Conservation (phyloP, 2,113 vertebrate species). For the Cynoglossus semilaevis region DNA sequence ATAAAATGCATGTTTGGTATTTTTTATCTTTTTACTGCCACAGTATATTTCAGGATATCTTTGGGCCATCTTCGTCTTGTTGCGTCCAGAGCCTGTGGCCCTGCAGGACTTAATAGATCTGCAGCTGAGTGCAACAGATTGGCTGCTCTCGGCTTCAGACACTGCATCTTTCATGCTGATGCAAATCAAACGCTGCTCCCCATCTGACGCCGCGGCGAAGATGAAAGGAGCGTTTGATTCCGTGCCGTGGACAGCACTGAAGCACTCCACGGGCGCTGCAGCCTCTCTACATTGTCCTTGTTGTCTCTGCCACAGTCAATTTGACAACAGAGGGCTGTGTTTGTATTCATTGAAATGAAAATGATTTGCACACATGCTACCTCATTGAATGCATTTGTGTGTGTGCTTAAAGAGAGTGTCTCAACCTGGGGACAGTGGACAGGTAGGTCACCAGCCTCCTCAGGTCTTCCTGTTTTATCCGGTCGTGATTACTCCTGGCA, state of each 20-base stretch:
- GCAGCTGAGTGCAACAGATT: slow-evolving; percentile 19
- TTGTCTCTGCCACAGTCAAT: neutral
- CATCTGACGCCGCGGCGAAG: slow-evolving; percentile 29
- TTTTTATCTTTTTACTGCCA: too few species aligned
- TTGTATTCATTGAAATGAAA: neutral
- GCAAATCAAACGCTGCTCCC: slow-evolving; percentile 45
- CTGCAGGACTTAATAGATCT: slow-evolving; percentile 15
- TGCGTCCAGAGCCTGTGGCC: slow-evolving; percentile 1
- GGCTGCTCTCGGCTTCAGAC: slow-evolving; percentile 37
- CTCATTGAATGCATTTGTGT: neutral
- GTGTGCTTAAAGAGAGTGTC: neutral
- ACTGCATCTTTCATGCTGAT: slow-evolving; percentile 55
- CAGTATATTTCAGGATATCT: too few species aligned
- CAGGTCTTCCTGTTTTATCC: slow-evolving; percentile 98
- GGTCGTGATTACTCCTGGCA: slow-evolving; percentile 96
- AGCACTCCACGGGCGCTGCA: slow-evolving; percentile 20
- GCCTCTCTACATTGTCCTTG: slow-evolving; percentile 1
- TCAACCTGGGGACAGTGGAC: slow-evolving; percentile 92
- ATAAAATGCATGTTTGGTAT: too few species aligned
- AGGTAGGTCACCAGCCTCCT: slow-evolving; percentile 96
- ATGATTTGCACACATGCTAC: neutral
- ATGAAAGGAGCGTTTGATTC: slow-evolving; percentile 53
- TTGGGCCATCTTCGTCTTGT: too few species aligned
- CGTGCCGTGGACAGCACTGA: slow-evolving; percentile 3
- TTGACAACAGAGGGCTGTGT: neutral